A percentile compares a stretch with the other conserved stretches of the same genome.
phyloP scores from a whole-genome alignment of 2,113 vertebrate genomes.

The Phycodurus eques region DNA sequence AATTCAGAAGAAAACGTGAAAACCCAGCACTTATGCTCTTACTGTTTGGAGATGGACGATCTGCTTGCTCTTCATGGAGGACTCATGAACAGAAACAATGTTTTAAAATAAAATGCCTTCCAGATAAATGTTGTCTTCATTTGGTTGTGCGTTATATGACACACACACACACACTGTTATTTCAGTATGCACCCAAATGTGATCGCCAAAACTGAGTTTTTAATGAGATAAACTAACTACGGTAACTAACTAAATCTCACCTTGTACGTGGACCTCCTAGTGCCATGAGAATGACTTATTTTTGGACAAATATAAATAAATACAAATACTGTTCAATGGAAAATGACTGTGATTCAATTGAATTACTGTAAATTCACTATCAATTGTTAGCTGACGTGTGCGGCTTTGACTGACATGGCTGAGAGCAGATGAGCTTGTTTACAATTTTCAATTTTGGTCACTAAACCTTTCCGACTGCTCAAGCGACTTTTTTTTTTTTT shows the following conservation, averaged over 20 bases:
- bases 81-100: slow-evolving; percentile 44
- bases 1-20: slow-evolving; percentile 17
- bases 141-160: not conserved
- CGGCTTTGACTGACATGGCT: no score
- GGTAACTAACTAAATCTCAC: no score
- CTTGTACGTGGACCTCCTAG: no score
- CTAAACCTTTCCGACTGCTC: no score
- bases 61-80: slow-evolving; percentile 48
- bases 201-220: not conserved
- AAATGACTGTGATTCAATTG: no score
- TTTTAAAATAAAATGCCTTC: slow-evolving; percentile 66
- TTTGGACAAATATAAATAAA: no score
- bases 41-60: slow-evolving; percentile 52
- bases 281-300: no score
- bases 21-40: slow-evolving; percentile 49
- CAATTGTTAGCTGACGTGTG: no score
- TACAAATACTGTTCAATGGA: no score
- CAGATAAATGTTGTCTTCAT: slow-evolving; percentile 7
- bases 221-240: not conserved
- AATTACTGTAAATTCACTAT: no score
- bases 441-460: no score
- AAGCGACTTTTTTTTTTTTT: no score
- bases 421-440: not conserved
- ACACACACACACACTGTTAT: not conserved
- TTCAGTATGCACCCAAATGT: not conserved